Evolutionary conservation across 2,797 vertebrate genomes (phyloP), one percentile per base, ranked within the genome.

Genomic region (Simalia tracyae): DNA sequence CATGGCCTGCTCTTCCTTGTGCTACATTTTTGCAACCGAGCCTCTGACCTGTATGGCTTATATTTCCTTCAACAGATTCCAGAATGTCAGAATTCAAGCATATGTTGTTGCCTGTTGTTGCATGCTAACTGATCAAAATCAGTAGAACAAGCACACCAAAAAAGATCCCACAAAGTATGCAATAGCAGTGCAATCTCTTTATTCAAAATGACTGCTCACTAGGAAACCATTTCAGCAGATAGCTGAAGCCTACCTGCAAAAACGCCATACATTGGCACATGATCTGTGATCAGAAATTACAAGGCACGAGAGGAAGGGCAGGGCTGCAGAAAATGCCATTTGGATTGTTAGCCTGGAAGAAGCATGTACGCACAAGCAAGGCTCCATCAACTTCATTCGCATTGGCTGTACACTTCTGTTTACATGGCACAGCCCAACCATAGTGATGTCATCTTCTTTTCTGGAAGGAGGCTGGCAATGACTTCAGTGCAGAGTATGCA

Each of bases 391-490:
- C 36, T 50, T 93, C 68, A 87, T 92, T 90, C 68, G 85, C 88
- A 92, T 72, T 88, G 89, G 89, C 86, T 61, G 42, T 72, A 90
- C 90, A 93, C 24, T 56, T 84, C 54, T 92, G 91, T 92, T 93
- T 92, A 90, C 93, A 88, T 61, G 56, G 88, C 72, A 8, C 85
- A 85, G 88, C 36, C 72, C 91, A 86, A 72, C 63, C 56, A n/a
- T 54, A 14, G n/a, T 93, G 91, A 92, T 88, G 85, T 90, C 91
- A 93, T 90, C 91, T 72, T 91, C 93, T 91, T 88, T 90, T 84
- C 93, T 93, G 91, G 91, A 92, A 90, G 85, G 85, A 92, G 59
- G 68, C 89, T 22, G 91, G 85, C 85, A 46, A 88, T 92, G 91
- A 93, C 72, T 84, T 92, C 91, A 93, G n/a, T 92, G 88, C 86